Conservation (phyloP, 2,888 invertebrate species). For the Amphipoea oculea region DNA sequence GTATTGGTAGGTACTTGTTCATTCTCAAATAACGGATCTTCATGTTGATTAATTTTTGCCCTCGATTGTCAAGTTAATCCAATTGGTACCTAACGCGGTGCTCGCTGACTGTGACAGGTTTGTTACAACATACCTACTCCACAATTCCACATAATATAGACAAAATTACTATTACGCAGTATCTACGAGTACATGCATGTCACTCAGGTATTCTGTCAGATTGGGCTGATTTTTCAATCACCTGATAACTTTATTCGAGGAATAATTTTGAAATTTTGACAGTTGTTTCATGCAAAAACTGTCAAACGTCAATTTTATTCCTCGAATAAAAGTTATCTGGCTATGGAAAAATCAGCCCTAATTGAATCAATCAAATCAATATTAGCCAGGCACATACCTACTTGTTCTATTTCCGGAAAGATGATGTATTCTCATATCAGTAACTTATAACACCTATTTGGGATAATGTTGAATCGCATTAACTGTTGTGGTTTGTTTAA, state of each 20-base stretch:
- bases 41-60: conserved; percentile 76
- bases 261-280: too few relatives aligned
- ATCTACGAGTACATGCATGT: background rate
- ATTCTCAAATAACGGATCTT: conserved; percentile 79
- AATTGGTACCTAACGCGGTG: conserved; percentile 50
- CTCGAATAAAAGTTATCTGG: too few relatives aligned
- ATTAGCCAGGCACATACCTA: background rate
- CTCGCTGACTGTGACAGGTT: conserved; percentile 11
- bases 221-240: background rate
- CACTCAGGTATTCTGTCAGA: background rate
- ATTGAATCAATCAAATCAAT: background rate
- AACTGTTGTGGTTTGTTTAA: conserved; percentile 15
- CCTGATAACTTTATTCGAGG: too few relatives aligned
- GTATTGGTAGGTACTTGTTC: conserved; percentile 68
- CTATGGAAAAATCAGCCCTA: too few relatives aligned
- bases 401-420: background rate
- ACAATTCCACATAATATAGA: background rate
- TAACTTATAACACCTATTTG: conserved; percentile 20
- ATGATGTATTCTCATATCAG: background rate
- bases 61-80: conserved; percentile 74
- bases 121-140: conserved; percentile 17
- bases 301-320: too few relatives aligned
- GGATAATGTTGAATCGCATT: conserved; percentile 37
- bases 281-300: too few relatives aligned
- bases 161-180: background rate